Evolutionary conservation across 1,140 invertebrate genomes (phyloP), one percentile per base, ranked within the genome.

Genomic region (Drosophila pruinosa): DNA sequence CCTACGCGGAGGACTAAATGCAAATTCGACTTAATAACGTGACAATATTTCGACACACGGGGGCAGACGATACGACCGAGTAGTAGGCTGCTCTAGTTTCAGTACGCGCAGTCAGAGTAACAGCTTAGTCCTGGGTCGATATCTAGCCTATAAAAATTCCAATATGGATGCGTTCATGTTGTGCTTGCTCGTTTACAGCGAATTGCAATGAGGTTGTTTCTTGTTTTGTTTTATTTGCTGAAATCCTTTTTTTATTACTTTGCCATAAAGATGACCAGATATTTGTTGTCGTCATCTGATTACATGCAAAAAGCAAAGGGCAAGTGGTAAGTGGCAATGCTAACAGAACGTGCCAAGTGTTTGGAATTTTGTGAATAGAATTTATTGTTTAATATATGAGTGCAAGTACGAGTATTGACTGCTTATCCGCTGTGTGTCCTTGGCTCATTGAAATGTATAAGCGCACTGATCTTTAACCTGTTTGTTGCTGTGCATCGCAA

Each of bases 1-100:
- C 80, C 80, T 83, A 73, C 68, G 47, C 54, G 39, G 19, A 12
- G 15, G 41, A 3, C 28, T 26, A 72, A 83, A 85, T 79, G 80
- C 75, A 83, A 70, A 62, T 71, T 65, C 34, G 22, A 75, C 36
- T 41, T 57, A 80, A 72, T 45, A 63, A 45, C 24, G 45, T 68
- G 62, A 62, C 54, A 79, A 75, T 79, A 58, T 57, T 39, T 17
- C 4, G 15, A 12, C 12, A 36, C 2, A 19, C 17, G 1, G 8
- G 10, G 17, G 3, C 39, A 21, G 2, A n/a, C n/a, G 31, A 34
- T n/a, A n/a, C n/a, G 26, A 4, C 1, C 17, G 47, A 14, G 6
- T 15, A 7, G 0, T n/a, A 45, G 26, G 8, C 8, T 41, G 21
- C 26, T 26, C 76, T 77, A 64, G 63, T 75, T 70, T 75, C 57